These are phyloP conservation scores for Luperina nickerlii DNA, from an alignment of 2,888 invertebrate genomes.

Conservation along the genomic window DNA sequence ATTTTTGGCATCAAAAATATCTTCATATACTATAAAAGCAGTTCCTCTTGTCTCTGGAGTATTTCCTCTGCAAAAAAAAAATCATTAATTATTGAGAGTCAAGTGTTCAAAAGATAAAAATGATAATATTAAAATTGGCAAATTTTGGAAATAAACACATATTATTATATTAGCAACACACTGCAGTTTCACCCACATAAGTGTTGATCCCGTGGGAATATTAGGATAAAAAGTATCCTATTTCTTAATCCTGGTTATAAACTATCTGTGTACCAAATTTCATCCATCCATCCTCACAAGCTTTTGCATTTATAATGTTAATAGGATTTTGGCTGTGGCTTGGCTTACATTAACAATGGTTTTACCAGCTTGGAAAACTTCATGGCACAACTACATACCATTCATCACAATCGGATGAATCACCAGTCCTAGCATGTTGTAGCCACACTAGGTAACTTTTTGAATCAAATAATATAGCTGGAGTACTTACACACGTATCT, in stretches of 20 bases:
- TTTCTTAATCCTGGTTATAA: too few relatives aligned
- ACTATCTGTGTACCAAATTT: too few relatives aligned
- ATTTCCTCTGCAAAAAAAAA: constrained; percentile 93
- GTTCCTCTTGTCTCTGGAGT: constrained; percentile 99
- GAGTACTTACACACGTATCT: constrained; percentile 97
- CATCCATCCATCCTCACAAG: too few relatives aligned
- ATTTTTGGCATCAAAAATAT: constrained; percentile 99
- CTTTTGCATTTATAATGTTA: too few relatives aligned
- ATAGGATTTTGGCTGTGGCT: neutral
- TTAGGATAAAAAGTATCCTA: too few relatives aligned
- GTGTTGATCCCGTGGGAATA: too few relatives aligned
- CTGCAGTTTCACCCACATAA: too few relatives aligned
- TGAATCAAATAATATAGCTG: constrained; percentile 20
- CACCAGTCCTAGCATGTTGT: neutral
- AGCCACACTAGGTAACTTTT: neutral
- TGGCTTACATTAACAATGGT: neutral
- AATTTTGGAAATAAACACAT: too few relatives aligned
- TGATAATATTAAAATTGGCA: neutral
- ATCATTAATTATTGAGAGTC: neutral
- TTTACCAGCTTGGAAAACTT: too few relatives aligned
- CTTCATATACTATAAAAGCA: constrained; percentile 99
- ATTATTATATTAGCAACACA: too few relatives aligned
- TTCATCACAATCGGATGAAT: neutral
- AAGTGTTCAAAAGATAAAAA: neutral
- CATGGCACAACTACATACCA: neutral